These are phyloP conservation scores for Ptychadena robeensis DNA, from an alignment of 2,797 vertebrate genomes.

Conservation along the genomic window DNA sequence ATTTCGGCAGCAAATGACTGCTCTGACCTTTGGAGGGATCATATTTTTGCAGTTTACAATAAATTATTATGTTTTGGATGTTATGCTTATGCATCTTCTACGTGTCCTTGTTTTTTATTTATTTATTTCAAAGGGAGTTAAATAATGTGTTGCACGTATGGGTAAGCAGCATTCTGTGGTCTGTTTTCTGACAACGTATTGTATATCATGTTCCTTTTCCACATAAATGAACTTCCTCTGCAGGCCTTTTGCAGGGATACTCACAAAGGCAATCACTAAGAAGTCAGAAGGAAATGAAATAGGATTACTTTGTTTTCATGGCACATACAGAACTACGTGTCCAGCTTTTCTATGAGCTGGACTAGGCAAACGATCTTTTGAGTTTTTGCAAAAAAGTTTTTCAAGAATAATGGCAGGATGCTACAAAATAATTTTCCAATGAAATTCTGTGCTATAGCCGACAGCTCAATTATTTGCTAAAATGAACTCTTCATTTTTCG, in stretches of 20 bases:
- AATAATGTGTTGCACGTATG: constrained; percentile 17
- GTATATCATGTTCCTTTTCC: constrained; percentile 55
- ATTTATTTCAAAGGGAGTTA: constrained; percentile 1
- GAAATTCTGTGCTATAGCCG: background rate
- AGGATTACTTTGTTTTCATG: constrained; percentile 48
- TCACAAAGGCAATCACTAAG: background rate
- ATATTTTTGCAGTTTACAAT: background rate
- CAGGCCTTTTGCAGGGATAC: constrained; percentile 47
- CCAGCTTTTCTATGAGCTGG: constrained; percentile 32
- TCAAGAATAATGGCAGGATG: background rate
- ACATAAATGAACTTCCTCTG: constrained; percentile 59
- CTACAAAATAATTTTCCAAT: background rate
- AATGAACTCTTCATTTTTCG: background rate
- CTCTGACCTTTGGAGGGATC: background rate
- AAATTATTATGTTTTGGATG: background rate
- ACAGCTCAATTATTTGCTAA: background rate
- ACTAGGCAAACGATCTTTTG: constrained; percentile 5
- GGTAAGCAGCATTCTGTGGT: constrained; percentile 31
- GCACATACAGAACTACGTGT: constrained; percentile 10
- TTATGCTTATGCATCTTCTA: background rate
- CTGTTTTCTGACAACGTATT: constrained; percentile 40
- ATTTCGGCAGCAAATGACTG: too few relatives aligned
- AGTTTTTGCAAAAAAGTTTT: constrained; percentile 16
- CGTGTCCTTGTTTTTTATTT: background rate
- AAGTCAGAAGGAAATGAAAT: constrained; percentile 51